Base-by-base conservation (phyloP, 2,797 vertebrate genomes). In the Dermochelys coriacea region DNA sequence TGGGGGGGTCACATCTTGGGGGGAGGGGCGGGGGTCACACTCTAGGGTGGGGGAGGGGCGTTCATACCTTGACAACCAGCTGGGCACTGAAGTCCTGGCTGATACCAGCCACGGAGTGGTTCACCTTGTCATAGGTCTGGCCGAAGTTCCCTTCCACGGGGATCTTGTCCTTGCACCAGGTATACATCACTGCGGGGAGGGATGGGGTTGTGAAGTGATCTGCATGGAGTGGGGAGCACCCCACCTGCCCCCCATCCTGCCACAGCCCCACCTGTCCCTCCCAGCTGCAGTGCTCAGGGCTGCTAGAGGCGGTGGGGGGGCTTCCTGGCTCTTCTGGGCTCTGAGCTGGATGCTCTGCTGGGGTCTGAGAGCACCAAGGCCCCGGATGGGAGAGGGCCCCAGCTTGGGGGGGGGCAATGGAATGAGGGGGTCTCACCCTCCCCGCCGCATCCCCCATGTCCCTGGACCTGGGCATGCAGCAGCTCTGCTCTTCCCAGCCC, bases 111-210 rank as follows among this genome's bases (percentile, higher is more conserved):
- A 99, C 89, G 0, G 99, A 99, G 2, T 2, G 3, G 68, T 99
- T 98, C 16, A 99, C 95, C 18, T 94, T 97, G 91, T 99, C 99
- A 0, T 98, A 99, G 27, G 98, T 96, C 81, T 98, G 93, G 50
- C 98, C 98, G 0, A 99, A 99, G 94, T 99, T 99, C n/a, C 98
- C 97, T 19, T 98, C 98, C 90, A 99, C 97, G 0, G 99, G 99
- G 86, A 99, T 97, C 23, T 90, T 98, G 1, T 95, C 85, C 4
- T 10, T 18, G 85, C 98, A 99, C 98, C 98, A 99, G 0, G 12
- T 0, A 0, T 52, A 94, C 95, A 98, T 97, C 18, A 94, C 99
- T 99, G 41, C 41, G 41, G 41, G 95, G 1, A 27, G 54, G 18
- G 77, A 6, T 3, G 2, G 2, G 3, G 41, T 2, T 1, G 9